Evolutionary conservation across 2,888 invertebrate genomes (phyloP).

Genomic region (Oscheius sp.): DNA sequence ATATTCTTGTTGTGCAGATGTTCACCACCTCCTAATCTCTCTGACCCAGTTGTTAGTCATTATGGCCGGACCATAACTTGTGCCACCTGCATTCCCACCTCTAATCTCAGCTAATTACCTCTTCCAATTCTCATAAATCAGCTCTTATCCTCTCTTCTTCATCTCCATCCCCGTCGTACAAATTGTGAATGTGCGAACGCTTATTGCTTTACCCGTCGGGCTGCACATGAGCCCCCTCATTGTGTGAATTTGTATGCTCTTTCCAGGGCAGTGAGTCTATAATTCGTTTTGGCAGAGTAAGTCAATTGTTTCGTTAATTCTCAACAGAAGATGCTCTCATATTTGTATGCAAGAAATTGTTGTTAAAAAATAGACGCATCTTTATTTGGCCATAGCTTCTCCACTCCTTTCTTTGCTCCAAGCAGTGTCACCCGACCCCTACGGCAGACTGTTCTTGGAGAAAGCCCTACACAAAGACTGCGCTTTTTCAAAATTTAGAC

Average conservation of each 20-base stretch:
- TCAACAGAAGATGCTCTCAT: no score
- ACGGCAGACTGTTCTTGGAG: no score
- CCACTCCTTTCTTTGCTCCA: no score
- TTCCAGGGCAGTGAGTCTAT: neutral
- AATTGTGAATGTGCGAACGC: constrained; percentile 10
- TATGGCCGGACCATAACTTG: no score
- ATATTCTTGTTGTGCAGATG: no score
- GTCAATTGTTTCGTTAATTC: no score
- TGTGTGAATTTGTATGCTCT: neutral
- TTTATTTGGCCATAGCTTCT: no score
- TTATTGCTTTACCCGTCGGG: constrained; percentile 4
- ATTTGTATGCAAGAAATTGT: no score
- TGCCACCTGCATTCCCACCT: constrained; percentile 12
- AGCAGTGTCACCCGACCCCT: no score
- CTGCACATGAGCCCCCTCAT: neutral
- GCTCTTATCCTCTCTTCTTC: neutral
- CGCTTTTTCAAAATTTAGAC: no score
- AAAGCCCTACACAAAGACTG: no score
- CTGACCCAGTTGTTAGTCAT: constrained; percentile 5
- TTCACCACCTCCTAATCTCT: neutral
- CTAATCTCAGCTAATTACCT: constrained; percentile 7
- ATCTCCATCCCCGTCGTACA: neutral
- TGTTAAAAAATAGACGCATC: no score
- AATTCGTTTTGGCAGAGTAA: neutral
- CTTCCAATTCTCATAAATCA: neutral